Evolutionary conservation across 2,888 invertebrate species (phyloP).

Genomic region (Gortyna flavago): DNA sequence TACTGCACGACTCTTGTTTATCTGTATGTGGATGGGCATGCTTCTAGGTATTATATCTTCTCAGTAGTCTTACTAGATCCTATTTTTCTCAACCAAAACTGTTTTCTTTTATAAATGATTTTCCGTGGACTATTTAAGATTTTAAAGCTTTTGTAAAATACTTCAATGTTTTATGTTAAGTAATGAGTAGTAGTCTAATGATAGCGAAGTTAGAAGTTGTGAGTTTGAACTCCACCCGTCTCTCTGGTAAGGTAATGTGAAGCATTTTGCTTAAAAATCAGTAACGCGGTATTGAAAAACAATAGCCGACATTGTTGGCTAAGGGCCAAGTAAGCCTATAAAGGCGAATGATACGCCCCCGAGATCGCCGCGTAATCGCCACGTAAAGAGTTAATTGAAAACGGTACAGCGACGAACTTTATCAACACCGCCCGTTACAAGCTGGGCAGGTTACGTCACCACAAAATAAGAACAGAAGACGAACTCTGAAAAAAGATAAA

Average conservation of each 20-base stretch:
- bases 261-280: not conserved
- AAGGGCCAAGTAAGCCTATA: constrained; percentile 20
- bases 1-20: constrained; percentile 4
- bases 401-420: constrained; percentile 47
- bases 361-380: constrained; percentile 27
- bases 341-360: constrained; percentile 29
- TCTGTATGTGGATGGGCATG: constrained; percentile 25
- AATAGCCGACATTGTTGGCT: constrained; percentile 15
- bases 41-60: not conserved
- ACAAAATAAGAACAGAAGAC: constrained; percentile 36
- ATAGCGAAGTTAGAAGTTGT: not conserved
- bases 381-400: constrained; percentile 59
- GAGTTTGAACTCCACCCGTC: not conserved
- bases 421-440: constrained; percentile 44
- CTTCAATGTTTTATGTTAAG: not conserved
- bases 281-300: constrained; percentile 24
- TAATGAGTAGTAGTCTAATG: not conserved
- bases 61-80: constrained; percentile 5
- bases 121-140: constrained; percentile 1
- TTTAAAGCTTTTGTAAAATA: not conserved
- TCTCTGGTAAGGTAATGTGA: not conserved
- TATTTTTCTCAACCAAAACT: not conserved
- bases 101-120: not conserved
- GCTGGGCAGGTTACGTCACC: not conserved
- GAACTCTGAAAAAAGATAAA: constrained; percentile 3